These are phyloP conservation scores for Pseudorhombus dupliciocellatus DNA, from an alignment of 2,113 vertebrate genomes.

Conservation along the genomic window DNA sequence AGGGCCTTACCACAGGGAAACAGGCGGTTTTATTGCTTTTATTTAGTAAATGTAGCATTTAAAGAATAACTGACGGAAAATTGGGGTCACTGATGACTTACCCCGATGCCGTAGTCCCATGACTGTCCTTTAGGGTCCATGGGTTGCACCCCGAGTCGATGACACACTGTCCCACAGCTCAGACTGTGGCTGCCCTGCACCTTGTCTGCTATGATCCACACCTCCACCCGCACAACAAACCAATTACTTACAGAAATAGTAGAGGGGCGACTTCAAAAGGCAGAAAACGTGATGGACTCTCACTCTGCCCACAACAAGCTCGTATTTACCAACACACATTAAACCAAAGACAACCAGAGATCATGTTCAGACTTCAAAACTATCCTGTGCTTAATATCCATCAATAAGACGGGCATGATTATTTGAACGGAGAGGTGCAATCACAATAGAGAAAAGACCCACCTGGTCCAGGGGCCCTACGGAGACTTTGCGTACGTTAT, in stretches of 20 bases:
- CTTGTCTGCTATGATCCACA: constrained; percentile 98
- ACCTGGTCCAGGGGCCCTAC: constrained; percentile 97
- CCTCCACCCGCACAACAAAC: constrained; percentile 71
- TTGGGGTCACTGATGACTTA: constrained; percentile 68
- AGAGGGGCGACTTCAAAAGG: no score
- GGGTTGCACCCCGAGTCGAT: constrained; percentile 87
- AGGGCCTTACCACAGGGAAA: no score
- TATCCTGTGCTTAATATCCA: no score
- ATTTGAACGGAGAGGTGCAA: not conserved
- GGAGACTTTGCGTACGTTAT: constrained; percentile 93
- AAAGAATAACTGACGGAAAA: no score
- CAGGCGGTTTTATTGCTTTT: no score
- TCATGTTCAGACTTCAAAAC: no score
- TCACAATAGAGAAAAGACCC: constrained; percentile 7
- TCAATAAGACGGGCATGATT: no score
- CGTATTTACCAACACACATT: not conserved
- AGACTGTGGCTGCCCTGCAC: constrained; percentile 95
- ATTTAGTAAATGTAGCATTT: no score
- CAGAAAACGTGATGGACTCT: not conserved
- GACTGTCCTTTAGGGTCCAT: constrained; percentile 87
- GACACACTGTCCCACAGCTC: constrained; percentile 95
- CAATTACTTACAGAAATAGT: no score
- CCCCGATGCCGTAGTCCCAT: constrained; percentile 98
- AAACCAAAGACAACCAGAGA: no score
- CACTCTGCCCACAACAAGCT: not conserved